These are phyloP conservation scores for Parasteatoda lunata DNA, from an alignment of 2,888 invertebrate genomes.

Conservation along the genomic window DNA sequence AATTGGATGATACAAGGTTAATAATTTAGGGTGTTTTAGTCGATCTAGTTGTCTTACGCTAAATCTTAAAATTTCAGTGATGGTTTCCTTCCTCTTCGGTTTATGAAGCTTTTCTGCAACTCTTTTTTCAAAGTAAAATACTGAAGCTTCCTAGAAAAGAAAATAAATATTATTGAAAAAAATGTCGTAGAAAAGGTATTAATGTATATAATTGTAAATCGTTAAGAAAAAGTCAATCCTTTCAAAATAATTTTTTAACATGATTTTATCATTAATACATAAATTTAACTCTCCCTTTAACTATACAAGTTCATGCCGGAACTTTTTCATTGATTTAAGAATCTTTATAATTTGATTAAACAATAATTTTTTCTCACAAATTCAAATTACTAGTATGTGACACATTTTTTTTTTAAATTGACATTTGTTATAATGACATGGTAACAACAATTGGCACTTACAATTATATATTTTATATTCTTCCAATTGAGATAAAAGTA, in stretches of 20 bases:
- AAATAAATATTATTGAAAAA: conserved; percentile 8
- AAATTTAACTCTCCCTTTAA: too few relatives aligned
- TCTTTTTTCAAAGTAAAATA: conserved; percentile 94
- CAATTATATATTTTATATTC: too few relatives aligned
- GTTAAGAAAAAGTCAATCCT: not conserved
- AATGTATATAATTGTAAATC: not conserved
- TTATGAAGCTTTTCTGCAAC: conserved; percentile 93
- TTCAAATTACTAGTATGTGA: too few relatives aligned
- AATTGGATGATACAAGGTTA: conserved; percentile 77
- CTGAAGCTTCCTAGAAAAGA: conserved; percentile 87
- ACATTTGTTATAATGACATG: too few relatives aligned
- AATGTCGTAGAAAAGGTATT: not conserved
- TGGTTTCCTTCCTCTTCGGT: conserved; percentile 91
- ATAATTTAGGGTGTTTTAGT: conserved; percentile 88
- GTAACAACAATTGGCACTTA: too few relatives aligned
- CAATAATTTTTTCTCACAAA: too few relatives aligned
- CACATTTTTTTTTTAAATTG: too few relatives aligned
- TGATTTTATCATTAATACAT: not conserved
- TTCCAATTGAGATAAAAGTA: too few relatives aligned
- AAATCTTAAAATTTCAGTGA: conserved; percentile 87
- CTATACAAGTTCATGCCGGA: too few relatives aligned
- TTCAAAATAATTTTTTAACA: not conserved
- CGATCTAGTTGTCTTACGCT: conserved; percentile 87
- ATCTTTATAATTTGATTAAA: too few relatives aligned
- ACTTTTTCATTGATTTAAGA: too few relatives aligned